Percentiles rank a stretch among this genome's conserved stretches.
phyloP scores from a whole-genome alignment of 1,140 invertebrate species.

The Bombus vancouverensis region DNA sequence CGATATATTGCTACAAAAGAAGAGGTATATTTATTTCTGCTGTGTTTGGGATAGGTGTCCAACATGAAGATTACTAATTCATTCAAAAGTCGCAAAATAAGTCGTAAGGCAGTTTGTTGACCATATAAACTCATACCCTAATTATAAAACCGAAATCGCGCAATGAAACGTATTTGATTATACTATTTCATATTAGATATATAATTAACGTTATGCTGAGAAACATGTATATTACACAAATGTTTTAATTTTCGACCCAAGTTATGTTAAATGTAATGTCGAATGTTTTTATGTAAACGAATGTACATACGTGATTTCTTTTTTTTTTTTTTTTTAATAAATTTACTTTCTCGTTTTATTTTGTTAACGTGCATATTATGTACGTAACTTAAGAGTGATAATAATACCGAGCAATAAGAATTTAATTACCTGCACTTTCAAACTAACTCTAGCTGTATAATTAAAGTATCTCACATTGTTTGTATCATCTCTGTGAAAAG shows the following conservation, averaged over 20 bases:
- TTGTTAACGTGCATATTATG: slow-evolving; percentile 22
- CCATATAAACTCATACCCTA: slow-evolving; percentile 25
- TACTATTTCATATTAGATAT: slow-evolving; percentile 47
- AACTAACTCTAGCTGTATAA: background rate
- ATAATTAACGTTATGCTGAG: slow-evolving; percentile 45
- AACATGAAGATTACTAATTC: slow-evolving; percentile 18
- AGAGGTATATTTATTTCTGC: slow-evolving; percentile 56
- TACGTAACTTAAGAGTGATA: slow-evolving; percentile 30
- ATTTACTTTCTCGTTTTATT: slow-evolving; percentile 27
- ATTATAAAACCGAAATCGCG: slow-evolving; percentile 33
- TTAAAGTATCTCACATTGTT: slow-evolving; percentile 22
- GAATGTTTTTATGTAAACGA: slow-evolving; percentile 45
- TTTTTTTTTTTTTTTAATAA: slow-evolving; percentile 39
- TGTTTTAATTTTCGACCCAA: slow-evolving; percentile 54
- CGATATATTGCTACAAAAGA: slow-evolving; percentile 25
- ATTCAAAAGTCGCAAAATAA: slow-evolving; percentile 31
- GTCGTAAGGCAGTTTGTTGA: slow-evolving; percentile 22
- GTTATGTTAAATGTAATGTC: slow-evolving; percentile 24
- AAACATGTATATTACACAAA: slow-evolving; percentile 47
- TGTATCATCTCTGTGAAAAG: slow-evolving; percentile 30
- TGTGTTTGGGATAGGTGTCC: slow-evolving; percentile 18
- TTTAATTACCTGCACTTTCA: slow-evolving; percentile 37
- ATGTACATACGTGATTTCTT: slow-evolving; percentile 44
- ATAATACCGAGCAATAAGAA: slow-evolving; percentile 44
- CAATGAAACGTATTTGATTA: slow-evolving; percentile 40